Conservation (phyloP, 2,113 vertebrate species). For the Nannobrachium achirus region DNA sequence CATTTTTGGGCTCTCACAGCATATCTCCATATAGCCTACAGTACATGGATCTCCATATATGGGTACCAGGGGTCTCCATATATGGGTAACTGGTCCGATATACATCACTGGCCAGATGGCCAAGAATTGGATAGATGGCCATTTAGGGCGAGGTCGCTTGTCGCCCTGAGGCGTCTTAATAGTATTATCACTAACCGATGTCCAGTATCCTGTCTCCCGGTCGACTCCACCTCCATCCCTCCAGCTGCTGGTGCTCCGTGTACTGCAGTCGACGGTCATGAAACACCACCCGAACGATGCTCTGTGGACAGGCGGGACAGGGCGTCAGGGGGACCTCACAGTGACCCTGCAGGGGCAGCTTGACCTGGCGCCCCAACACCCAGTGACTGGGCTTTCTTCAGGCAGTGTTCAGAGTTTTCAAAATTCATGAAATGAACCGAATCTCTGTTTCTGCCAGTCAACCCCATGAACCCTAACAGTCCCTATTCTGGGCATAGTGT, state of each 20-base stretch:
- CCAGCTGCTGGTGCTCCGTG: constrained; percentile 92
- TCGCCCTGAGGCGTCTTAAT: no score
- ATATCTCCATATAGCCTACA: no score
- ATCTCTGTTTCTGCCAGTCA: constrained; percentile 5
- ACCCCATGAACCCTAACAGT: no score
- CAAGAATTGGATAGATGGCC: no score
- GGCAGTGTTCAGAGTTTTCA: background rate
- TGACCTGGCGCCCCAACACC: background rate
- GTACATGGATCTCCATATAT: no score
- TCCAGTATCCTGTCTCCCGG: constrained; percentile 95
- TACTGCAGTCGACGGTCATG: constrained; percentile 94
- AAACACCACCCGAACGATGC: constrained; percentile 92
- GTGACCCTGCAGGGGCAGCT: background rate
- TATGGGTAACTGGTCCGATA: no score
- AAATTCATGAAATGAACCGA: constrained; percentile 15
- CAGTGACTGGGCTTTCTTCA: background rate
- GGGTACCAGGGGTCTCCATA: no score
- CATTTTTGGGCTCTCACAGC: no score
- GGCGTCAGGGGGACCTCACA: background rate
- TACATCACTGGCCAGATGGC: no score
- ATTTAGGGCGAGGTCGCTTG: no score
- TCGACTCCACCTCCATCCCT: constrained; percentile 95
- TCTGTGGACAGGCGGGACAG: constrained; percentile 76
- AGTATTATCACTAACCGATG: constrained; percentile 86
- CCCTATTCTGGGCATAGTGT: no score